Evolutionary conservation across 2,797 vertebrate species (phyloP).

Genomic region (Acanthis flammea): DNA sequence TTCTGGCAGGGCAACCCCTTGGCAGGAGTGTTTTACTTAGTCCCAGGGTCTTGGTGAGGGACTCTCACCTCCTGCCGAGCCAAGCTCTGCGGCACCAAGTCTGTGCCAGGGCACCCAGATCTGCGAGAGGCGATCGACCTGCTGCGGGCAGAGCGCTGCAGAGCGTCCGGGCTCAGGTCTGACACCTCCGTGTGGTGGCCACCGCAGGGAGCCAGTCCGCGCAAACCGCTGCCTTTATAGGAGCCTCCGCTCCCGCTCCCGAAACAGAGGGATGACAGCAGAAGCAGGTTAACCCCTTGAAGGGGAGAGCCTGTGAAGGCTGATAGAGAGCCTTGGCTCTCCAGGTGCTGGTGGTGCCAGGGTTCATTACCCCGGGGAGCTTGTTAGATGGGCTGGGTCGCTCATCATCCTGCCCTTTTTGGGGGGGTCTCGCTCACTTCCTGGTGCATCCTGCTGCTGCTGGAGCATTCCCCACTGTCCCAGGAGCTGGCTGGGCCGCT

Average conservation of each 20-base stretch:
- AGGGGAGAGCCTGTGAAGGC: not conserved
- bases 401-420: not conserved
- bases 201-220: rapidly evolving
- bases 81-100: rapidly evolving
- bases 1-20: rapidly evolving
- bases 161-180: not conserved
- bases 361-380: rapidly evolving
- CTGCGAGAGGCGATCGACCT: rapidly evolving
- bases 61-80: rapidly evolving
- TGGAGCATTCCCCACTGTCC: rapidly evolving
- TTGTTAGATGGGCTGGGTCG: rapidly evolving
- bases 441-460: not conserved
- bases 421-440: rapidly evolving
- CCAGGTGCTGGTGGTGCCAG: not conserved
- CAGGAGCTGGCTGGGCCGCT: rapidly evolving
- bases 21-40: not conserved
- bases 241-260: not conserved
- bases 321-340: rapidly evolving
- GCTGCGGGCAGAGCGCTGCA: not conserved
- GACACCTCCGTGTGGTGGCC: not conserved
- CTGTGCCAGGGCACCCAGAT: not conserved
- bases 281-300: not conserved
- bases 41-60: not conserved
- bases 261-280: not conserved
- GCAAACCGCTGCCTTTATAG: rapidly evolving